phyloP scores from a whole-genome alignment of 2,797 vertebrate species.

The Hirundo rustica region DNA sequence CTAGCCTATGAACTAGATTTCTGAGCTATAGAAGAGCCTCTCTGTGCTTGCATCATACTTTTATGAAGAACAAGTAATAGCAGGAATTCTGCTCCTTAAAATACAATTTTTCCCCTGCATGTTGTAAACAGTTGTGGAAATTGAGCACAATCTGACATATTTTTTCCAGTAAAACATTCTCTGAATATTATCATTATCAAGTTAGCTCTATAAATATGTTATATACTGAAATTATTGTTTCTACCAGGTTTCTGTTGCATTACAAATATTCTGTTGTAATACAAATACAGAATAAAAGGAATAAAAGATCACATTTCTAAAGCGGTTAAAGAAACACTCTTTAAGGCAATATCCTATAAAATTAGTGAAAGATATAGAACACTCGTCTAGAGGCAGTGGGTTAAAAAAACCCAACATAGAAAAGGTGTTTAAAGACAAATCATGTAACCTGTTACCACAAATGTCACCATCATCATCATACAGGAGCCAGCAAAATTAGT shows the following conservation, averaged over 20 bases:
- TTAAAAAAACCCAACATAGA: neutral
- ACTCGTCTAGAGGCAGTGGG: neutral
- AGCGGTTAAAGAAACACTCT: neutral
- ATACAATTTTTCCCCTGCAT: neutral
- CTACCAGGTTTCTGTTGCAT: neutral
- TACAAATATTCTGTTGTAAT: neutral
- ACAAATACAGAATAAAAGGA: neutral
- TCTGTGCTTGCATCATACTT: neutral
- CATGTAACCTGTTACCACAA: neutral
- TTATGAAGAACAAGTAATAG: neutral
- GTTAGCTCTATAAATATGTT: neutral
- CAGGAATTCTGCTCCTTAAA: neutral
- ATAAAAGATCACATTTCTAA: neutral
- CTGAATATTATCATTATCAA: neutral
- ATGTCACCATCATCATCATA: neutral
- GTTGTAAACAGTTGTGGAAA: neutral
- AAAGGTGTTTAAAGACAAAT: constrained; percentile 12
- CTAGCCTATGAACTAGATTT: neutral
- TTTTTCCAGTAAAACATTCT: neutral
- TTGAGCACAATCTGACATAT: neutral
- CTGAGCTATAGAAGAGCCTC: neutral
- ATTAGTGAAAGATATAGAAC: neutral
- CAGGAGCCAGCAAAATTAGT: neutral
- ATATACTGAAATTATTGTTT: neutral
- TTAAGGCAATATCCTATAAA: neutral